A percentile compares a stretch with the other conserved stretches of the same genome.
Conservation (phyloP, 2,113 vertebrate genomes). For the Limanda limanda region DNA sequence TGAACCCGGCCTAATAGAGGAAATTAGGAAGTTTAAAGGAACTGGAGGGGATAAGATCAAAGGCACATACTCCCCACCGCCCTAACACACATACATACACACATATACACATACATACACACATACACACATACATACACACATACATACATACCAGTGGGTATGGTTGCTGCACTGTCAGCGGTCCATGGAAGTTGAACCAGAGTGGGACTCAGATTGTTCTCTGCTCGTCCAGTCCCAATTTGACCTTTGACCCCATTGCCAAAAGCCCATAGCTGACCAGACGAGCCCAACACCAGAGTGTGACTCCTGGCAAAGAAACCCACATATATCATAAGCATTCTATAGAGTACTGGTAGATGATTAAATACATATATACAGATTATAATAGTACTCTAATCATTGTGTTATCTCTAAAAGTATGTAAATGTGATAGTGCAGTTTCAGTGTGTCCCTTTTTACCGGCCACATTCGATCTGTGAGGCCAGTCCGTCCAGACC, state of each 20-base stretch:
- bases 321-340: background rate
- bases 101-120: too few species aligned
- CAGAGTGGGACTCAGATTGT: slow-evolving; percentile 52
- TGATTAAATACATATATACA: background rate
- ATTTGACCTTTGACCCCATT: slow-evolving; percentile 68
- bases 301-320: slow-evolving; percentile 71
- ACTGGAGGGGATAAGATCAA: background rate
- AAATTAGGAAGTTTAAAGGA: background rate
- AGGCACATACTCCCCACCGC: background rate
- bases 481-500: slow-evolving; percentile 87
- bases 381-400: background rate
- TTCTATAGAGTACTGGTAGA: too few species aligned
- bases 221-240: slow-evolving; percentile 51
- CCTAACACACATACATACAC: too few species aligned
- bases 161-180: slow-evolving; percentile 11
- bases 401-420: background rate
- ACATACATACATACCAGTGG: slow-evolving; percentile 44
- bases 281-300: slow-evolving; percentile 70
- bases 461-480: slow-evolving; percentile 94
- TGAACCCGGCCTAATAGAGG: too few species aligned
- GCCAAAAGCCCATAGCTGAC: slow-evolving; percentile 77
- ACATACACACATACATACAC: background rate
- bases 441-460: background rate
- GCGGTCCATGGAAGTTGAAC: slow-evolving; percentile 64
- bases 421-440: background rate